These are phyloP conservation scores for Rhea pennata DNA, from an alignment of 2,113 vertebrate species.

Conservation along the genomic window DNA sequence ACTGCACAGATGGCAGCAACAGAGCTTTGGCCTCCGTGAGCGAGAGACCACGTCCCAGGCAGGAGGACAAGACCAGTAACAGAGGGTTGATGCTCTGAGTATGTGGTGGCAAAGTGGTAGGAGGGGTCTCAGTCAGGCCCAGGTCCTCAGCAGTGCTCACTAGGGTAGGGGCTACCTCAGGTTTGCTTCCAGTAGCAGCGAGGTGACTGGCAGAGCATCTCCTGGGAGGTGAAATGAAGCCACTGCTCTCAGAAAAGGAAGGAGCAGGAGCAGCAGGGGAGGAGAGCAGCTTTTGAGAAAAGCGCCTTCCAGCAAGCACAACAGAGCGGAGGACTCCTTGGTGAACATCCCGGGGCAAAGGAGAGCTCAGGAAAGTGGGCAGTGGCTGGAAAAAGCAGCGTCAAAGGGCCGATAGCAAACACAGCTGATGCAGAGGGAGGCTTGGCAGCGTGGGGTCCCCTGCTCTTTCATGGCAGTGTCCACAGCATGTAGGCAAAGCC, in stretches of 20 bases:
- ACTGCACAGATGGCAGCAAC: neutral
- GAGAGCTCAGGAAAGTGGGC: no score
- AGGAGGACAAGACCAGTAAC: neutral
- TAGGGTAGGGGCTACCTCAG: neutral
- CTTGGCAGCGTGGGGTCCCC: neutral
- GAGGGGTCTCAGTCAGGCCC: neutral
- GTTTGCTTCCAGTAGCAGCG: neutral
- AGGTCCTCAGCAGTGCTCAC: neutral
- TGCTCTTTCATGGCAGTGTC: no score
- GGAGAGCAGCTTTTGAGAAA: no score
- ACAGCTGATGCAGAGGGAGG: neutral
- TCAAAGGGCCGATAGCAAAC: neutral
- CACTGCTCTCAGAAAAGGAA: no score
- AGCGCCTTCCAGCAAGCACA: neutral
- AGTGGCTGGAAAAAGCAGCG: no score
- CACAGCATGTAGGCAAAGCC: no score
- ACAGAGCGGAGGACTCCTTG: neutral
- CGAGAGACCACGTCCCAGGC: rapidly evolving
- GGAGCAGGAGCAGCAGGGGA: no score
- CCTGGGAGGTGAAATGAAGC: no score
- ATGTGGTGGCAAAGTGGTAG: neutral
- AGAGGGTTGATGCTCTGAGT: no score
- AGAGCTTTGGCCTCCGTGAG: neutral
- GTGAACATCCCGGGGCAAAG: no score
- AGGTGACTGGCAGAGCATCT: neutral